Evolutionary conservation across 2,113 vertebrate genomes (phyloP), one percentile per base, ranked within the genome.

Genomic region (Gallinago paraguaiae): DNA sequence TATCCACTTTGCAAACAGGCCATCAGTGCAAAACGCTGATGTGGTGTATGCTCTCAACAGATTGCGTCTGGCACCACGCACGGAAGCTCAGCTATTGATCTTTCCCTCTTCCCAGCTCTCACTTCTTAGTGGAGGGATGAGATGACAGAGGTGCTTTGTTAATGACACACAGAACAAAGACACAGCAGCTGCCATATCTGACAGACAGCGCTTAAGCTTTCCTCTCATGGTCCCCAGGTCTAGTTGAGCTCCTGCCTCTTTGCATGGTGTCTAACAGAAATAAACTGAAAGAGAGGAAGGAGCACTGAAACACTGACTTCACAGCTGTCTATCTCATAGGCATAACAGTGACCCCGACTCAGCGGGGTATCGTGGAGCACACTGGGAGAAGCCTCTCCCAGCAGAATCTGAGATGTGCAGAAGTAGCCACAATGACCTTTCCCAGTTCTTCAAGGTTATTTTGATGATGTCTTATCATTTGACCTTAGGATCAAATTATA

Each of bases 161-260:
- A 61, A 24, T 37, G 54, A 56, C 22, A 19, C 13, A 50, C 41
- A 17, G 53, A 60, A 41, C n/a, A 75, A 41, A 54, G 61, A 31
- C 4, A 63, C 20, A 61, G 64, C 50, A 70, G 57, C 50, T 82
- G 31, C 41, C 31, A 13, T 16, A 37, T 37, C 53, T 84, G 74
- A 61, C 45, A 70, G 86, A 31, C 27, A 59, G 50, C 5, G 5
- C 15, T 37, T 37, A 22, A 77, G 31, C 33, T 82, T 72, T 22
- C 0, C 0, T 56, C 56, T 48, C 24, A 6, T 13, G 8, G 0
- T 30, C 70, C 45, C 33, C 23, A 27, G 23, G 33, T 60, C 25
- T n/a, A 7, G 17, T 2, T 72, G 68, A 65, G 25, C 67, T 79
- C 25, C 2, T 23, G 39, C 13, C 41, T 53, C 61, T 59, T 60